Percentiles rank a stretch among this genome's conserved stretches.
These are phyloP conservation scores for Ispidina lecontei DNA, from an alignment of 2,797 vertebrate species.

Conservation along the genomic window DNA sequence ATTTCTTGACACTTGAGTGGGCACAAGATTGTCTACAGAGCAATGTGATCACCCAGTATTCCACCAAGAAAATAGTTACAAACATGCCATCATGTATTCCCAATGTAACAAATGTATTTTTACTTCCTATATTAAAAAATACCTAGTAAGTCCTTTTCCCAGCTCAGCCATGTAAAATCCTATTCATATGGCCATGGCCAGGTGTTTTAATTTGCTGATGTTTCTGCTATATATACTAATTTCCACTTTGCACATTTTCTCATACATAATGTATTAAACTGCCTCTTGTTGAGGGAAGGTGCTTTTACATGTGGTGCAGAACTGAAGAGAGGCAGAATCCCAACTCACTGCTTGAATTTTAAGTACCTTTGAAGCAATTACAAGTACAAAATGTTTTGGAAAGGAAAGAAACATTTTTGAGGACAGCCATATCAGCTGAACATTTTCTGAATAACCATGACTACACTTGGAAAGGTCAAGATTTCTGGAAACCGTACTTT, in stretches of 20 bases:
- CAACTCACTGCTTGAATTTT: neutral
- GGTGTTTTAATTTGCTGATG: neutral
- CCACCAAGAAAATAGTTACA: neutral
- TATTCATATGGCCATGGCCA: neutral
- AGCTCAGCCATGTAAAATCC: neutral
- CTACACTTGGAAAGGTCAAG: neutral
- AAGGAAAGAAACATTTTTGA: neutral
- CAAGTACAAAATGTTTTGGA: neutral
- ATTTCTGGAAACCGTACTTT: neutral
- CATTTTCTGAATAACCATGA: neutral
- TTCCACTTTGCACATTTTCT: conserved; percentile 17
- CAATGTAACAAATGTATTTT: neutral
- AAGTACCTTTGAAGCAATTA: conserved; percentile 37
- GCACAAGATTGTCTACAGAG: neutral
- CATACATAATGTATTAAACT: conserved; percentile 32
- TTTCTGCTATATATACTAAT: neutral
- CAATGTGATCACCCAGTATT: neutral
- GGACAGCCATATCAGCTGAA: neutral
- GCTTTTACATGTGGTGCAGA: neutral
- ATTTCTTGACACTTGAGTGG: neutral
- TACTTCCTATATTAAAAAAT: neutral
- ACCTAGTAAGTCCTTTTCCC: neutral
- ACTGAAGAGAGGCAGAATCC: neutral
- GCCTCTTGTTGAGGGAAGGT: neutral
- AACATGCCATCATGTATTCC: neutral